These are phyloP conservation scores for Serilophus lunatus DNA, from an alignment of 2,113 vertebrate genomes.

Conservation along the genomic window DNA sequence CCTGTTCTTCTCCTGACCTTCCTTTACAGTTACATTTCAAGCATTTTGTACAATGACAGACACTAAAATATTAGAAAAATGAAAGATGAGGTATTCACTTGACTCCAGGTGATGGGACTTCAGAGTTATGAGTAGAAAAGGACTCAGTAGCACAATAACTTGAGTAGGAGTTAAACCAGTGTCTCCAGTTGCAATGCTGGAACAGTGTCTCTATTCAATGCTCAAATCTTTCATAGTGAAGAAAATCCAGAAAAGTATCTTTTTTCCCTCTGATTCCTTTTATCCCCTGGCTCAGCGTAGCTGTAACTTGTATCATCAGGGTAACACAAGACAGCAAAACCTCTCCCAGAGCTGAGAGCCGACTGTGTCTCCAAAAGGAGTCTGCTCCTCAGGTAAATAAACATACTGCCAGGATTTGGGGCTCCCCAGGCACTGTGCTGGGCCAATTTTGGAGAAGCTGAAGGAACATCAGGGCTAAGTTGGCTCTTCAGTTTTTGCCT, in stretches of 20 bases:
- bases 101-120: conserved; percentile 5
- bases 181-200: not conserved
- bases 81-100: not conserved
- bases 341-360: not conserved
- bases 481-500: not conserved
- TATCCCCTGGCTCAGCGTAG: not conserved
- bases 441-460: not conserved
- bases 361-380: not conserved
- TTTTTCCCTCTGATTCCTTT: not conserved
- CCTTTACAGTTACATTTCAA: not conserved
- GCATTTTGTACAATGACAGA: not conserved
- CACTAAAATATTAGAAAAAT: not conserved
- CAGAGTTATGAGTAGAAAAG: not conserved
- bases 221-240: not conserved
- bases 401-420: not conserved
- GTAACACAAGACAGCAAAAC: not conserved
- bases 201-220: not conserved
- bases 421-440: not conserved
- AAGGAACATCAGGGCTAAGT: not conserved
- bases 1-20: not conserved
- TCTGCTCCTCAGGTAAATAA: not conserved
- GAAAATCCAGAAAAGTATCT: not conserved
- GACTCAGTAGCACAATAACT: not conserved
- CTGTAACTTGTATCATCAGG: not conserved
- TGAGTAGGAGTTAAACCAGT: not conserved